phyloP scores from a whole-genome alignment of 30 jellyfish, hydroid and myxozoan genomes.

The Rhopilema esculentum region DNA sequence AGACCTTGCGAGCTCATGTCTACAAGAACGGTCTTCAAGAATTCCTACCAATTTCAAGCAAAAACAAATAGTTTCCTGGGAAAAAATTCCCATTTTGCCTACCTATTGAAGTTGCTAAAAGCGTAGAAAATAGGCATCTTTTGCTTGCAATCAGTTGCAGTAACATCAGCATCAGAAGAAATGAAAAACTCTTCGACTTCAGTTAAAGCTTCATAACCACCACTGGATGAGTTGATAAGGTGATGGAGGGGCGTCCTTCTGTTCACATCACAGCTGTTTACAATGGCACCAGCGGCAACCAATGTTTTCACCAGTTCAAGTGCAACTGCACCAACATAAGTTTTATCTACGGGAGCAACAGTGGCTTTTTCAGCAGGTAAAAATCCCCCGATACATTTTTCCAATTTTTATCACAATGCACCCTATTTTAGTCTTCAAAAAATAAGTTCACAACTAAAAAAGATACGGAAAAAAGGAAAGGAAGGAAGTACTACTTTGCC shows the following conservation, averaged over 20 bases:
- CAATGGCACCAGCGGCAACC: conserved; percentile 52
- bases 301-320: conserved; percentile 16
- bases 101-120: conserved; percentile 17
- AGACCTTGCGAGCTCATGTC: too few relatives aligned
- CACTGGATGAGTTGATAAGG: conserved; percentile 34
- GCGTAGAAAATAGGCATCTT: conserved; percentile 54
- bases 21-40: too few relatives aligned
- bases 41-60: too few relatives aligned
- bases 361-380: too few relatives aligned
- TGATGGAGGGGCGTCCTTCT: conserved; percentile 49
- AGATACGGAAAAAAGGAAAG: too few relatives aligned
- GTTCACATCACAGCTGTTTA: conserved; percentile 7
- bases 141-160: conserved; percentile 16
- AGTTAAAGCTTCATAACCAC: conserved; percentile 67
- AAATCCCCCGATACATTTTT: too few relatives aligned
- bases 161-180: conserved; percentile 19
- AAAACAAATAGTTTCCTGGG: too few relatives aligned
- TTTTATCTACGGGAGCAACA: neutral
- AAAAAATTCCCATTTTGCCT: neutral
- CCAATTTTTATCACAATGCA: too few relatives aligned
- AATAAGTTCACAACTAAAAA: too few relatives aligned
- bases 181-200: conserved; percentile 50
- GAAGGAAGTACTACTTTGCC: too few relatives aligned
- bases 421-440: too few relatives aligned
- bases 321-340: neutral